Percentiles rank a stretch among this genome's conserved stretches.
Conservation (phyloP, 2,113 vertebrate species). For the Saccopteryx bilineata region DNA sequence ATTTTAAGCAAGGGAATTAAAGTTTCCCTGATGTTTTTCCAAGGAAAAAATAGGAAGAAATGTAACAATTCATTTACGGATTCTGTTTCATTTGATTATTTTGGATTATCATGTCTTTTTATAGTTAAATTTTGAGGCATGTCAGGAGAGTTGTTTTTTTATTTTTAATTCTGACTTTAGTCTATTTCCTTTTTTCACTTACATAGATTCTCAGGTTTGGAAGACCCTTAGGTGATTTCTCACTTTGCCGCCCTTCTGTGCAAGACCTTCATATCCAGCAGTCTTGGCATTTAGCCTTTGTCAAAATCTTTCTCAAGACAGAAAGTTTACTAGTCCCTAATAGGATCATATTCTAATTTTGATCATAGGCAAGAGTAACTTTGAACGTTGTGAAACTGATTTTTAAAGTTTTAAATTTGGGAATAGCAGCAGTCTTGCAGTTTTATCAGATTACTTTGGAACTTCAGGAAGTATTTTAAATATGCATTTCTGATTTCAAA, state of each 20-base stretch:
- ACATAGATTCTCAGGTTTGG: neutral
- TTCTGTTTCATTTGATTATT: conserved; percentile 56
- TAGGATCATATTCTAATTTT: conserved; percentile 20
- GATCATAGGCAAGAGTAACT: conserved; percentile 43
- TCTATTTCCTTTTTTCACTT: neutral
- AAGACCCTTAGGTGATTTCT: neutral
- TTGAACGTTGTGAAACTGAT: conserved; percentile 32
- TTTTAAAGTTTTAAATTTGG: conserved; percentile 62
- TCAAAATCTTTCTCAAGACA: conserved; percentile 20
- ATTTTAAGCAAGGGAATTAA: conserved; percentile 65
- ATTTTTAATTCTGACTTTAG: conserved; percentile 34
- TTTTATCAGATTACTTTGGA: conserved; percentile 61
- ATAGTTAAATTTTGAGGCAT: conserved; percentile 56
- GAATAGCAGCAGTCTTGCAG: neutral
- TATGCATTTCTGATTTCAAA: conserved; percentile 47
- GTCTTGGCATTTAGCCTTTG: neutral
- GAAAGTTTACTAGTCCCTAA: neutral
- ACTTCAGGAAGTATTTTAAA: conserved; percentile 61
- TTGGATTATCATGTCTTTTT: conserved; percentile 34
- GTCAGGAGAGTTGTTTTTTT: neutral
- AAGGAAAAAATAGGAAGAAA: conserved; percentile 37
- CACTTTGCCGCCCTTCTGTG: neutral
- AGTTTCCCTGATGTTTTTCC: conserved; percentile 3
- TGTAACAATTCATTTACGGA: conserved; percentile 10
- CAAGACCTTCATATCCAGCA: neutral